Evolutionary conservation across 1,140 invertebrate species (phyloP).

Genomic region (Himalopsyche phryganea): DNA sequence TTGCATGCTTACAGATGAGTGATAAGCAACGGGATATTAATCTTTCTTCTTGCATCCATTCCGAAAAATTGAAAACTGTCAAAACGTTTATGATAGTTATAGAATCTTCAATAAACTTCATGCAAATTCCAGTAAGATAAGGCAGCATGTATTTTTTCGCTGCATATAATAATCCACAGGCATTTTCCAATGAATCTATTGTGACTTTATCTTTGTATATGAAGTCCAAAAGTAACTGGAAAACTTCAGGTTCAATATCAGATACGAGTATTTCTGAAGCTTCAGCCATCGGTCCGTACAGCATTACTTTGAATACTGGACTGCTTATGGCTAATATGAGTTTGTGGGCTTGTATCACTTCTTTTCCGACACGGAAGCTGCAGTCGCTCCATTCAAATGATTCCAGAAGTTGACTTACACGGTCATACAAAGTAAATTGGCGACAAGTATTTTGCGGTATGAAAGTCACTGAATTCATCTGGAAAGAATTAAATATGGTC

Average conservation of each 20-base stretch:
- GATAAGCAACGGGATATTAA: constrained; percentile 45
- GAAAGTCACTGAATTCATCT: constrained; percentile 27
- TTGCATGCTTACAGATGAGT: constrained; percentile 50
- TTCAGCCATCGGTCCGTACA: constrained; percentile 62
- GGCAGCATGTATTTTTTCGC: constrained; percentile 57
- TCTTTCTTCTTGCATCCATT: constrained; percentile 50
- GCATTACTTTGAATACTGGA: constrained; percentile 75
- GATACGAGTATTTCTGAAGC: constrained; percentile 47
- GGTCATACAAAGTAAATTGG: constrained; percentile 40
- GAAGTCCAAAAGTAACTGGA: constrained; percentile 54
- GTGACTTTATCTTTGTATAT: constrained; percentile 54
- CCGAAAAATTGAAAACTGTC: constrained; percentile 53
- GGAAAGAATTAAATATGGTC: constrained; percentile 12
- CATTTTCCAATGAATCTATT: constrained; percentile 50
- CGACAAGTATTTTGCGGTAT: constrained; percentile 8
- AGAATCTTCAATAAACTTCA: constrained; percentile 49
- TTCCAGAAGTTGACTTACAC: constrained; percentile 47
- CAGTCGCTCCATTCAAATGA: constrained; percentile 55
- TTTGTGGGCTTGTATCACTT: constrained; percentile 61
- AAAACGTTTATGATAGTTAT: constrained; percentile 53
- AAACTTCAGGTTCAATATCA: constrained; percentile 53
- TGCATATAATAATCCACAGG: constrained; percentile 55
- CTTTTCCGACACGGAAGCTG: constrained; percentile 49
- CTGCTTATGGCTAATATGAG: constrained; percentile 64
- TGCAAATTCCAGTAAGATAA: constrained; percentile 49